Evolutionary conservation across 2,888 invertebrate genomes (phyloP).

Genomic region (Agrotis ipsilon): DNA sequence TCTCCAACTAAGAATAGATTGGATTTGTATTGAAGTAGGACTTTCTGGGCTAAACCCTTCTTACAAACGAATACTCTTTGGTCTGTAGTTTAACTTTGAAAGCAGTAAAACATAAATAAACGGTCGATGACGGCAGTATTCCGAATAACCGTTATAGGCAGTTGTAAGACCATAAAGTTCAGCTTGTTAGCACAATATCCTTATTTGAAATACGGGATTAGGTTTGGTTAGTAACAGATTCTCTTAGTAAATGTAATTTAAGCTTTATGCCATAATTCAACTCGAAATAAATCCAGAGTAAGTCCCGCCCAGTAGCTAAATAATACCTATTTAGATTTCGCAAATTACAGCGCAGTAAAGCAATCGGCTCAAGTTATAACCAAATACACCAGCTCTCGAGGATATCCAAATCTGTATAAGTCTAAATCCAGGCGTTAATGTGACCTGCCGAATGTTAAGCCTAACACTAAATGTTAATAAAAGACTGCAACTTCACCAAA

Average conservation of each 20-base stretch:
- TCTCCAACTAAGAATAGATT: conserved; percentile 1
- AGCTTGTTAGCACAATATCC: conserved; percentile 25
- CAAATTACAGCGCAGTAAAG: background rate
- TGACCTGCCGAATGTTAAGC: background rate
- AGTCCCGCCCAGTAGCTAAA: too few relatives aligned
- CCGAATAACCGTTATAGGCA: conserved; percentile 19
- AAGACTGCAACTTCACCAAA: background rate
- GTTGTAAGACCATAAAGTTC: conserved; percentile 37
- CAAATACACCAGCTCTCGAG: background rate
- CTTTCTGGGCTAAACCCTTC: background rate
- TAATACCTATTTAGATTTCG: background rate
- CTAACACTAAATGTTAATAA: background rate
- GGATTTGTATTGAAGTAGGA: background rate
- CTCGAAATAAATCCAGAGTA: too few relatives aligned
- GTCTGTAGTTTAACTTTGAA: conserved; percentile 7
- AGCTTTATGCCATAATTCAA: background rate
- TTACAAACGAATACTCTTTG: background rate
- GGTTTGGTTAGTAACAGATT: background rate
- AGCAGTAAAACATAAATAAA: conserved; percentile 25
- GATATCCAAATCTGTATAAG: background rate
- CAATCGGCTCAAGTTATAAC: background rate
- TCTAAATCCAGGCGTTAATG: background rate
- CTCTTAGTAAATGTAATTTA: background rate
- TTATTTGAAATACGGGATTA: conserved; percentile 14
- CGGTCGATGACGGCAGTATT: conserved; percentile 22